Evolutionary conservation across 2,113 vertebrate genomes (phyloP).

Genomic region (Oreochromis aureus): DNA sequence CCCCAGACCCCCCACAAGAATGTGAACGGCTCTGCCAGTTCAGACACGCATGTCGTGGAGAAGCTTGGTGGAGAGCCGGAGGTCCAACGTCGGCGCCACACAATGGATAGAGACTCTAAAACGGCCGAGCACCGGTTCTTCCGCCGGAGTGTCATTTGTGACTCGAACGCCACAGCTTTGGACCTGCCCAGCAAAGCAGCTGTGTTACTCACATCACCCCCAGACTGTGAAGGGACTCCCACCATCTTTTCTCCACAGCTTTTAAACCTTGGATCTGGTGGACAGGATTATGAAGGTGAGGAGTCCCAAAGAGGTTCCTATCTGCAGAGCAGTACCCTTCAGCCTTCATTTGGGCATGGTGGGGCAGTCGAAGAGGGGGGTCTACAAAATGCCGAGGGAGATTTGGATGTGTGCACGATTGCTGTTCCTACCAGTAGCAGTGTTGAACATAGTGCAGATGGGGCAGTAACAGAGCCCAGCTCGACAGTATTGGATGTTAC

Average conservation of each 20-base stretch:
- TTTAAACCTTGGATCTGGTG: background rate
- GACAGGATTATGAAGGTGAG: background rate
- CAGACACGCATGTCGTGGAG: constrained; percentile 82
- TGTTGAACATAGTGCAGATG: background rate
- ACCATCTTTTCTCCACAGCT: background rate
- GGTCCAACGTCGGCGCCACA: constrained; percentile 90
- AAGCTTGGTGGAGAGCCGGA: constrained; percentile 67
- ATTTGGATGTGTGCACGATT: background rate
- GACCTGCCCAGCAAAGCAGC: constrained; percentile 88
- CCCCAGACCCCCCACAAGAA: constrained; percentile 74
- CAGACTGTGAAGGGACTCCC: constrained; percentile 57
- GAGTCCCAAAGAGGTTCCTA: background rate
- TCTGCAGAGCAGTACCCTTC: background rate
- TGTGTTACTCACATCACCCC: constrained; percentile 72
- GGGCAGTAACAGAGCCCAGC: constrained; percentile 13
- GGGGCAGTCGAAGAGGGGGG: background rate
- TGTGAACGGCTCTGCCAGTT: constrained; percentile 86
- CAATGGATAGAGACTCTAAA: constrained; percentile 95
- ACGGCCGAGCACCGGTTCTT: constrained; percentile 92
- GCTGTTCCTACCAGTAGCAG: background rate
- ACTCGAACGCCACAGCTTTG: constrained; percentile 91
- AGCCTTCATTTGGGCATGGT: constrained; percentile 1
- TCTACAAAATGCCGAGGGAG: background rate
- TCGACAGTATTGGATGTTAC: constrained; percentile 42
- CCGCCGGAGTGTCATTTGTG: constrained; percentile 94